Evolutionary conservation across 2,797 vertebrate genomes (phyloP).

Genomic region (Halcyon smyrnensis): DNA sequence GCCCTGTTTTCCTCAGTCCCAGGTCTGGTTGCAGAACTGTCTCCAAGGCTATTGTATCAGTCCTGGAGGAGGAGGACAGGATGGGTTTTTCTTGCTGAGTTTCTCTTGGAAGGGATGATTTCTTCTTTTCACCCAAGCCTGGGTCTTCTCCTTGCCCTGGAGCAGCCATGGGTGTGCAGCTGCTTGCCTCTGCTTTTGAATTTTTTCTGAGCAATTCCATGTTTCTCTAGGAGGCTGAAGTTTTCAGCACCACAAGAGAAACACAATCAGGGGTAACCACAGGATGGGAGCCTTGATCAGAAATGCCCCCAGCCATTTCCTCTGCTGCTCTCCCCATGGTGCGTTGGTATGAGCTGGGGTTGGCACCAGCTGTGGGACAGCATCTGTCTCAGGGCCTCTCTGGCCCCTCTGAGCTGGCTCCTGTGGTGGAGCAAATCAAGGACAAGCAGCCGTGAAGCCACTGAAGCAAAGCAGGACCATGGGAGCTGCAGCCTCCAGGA

Average conservation of each 20-base stretch:
- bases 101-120: background rate
- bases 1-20: background rate
- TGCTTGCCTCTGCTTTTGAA: background rate
- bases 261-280: background rate
- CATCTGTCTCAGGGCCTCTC: rapidly evolving
- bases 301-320: rapidly evolving
- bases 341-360: rapidly evolving
- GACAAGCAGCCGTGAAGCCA: background rate
- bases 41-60: background rate
- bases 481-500: background rate
- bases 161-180: background rate
- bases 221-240: background rate
- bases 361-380: background rate
- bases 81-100: background rate
- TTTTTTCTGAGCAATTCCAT: background rate
- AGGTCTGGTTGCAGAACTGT: background rate
- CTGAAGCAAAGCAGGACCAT: background rate
- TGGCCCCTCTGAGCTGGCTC: background rate
- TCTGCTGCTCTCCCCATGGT: background rate
- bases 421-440: rapidly evolving
- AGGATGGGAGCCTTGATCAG: background rate
- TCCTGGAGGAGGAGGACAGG: background rate
- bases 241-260: background rate
- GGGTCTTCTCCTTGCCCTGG: background rate
- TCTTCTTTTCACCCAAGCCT: background rate